These are phyloP conservation scores for Pandemis corylana DNA, from an alignment of 2,888 invertebrate species.

Conservation along the genomic window DNA sequence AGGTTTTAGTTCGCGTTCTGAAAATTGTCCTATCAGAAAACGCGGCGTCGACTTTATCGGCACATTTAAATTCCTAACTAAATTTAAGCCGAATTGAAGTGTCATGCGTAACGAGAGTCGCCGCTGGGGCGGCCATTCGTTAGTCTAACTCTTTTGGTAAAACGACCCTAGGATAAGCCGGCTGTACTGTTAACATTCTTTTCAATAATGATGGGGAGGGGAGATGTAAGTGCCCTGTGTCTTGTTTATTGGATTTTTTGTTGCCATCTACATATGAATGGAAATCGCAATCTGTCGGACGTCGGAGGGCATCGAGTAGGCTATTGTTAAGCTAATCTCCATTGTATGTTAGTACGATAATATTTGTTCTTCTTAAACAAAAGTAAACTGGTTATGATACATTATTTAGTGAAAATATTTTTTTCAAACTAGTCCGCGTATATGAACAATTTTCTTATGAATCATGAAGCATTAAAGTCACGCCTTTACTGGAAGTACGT, in stretches of 20 bases:
- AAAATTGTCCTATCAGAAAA: conserved; percentile 31
- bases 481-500: conserved; percentile 2
- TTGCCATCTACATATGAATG: conserved; percentile 84
- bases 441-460: conserved; percentile 7
- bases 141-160: conserved; percentile 84
- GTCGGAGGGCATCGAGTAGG: conserved; percentile 66
- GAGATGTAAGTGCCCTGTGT: conserved; percentile 74
- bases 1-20: not conserved
- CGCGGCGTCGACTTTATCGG: conserved; percentile 26
- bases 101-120: conserved; percentile 76
- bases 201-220: conserved; percentile 82
- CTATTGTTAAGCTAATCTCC: conserved; percentile 58
- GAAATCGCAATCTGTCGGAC: conserved; percentile 78
- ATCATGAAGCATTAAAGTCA: not conserved
- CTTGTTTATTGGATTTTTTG: conserved; percentile 85
- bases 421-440: conserved; percentile 5
- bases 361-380: conserved; percentile 44
- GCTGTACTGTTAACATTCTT: conserved; percentile 82
- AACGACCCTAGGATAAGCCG: conserved; percentile 80
- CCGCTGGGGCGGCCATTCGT: conserved; percentile 77
- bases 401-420: conserved; percentile 6
- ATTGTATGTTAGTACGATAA: conserved; percentile 46
- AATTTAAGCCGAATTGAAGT: conserved; percentile 80
- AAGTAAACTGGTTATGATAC: conserved; percentile 25
- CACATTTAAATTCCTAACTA: conserved; percentile 61